Percentiles rank a stretch among this genome's conserved stretches.
phyloP scores from a whole-genome alignment of 2,797 vertebrate genomes.

The Odontamblyopus rebecca region DNA sequence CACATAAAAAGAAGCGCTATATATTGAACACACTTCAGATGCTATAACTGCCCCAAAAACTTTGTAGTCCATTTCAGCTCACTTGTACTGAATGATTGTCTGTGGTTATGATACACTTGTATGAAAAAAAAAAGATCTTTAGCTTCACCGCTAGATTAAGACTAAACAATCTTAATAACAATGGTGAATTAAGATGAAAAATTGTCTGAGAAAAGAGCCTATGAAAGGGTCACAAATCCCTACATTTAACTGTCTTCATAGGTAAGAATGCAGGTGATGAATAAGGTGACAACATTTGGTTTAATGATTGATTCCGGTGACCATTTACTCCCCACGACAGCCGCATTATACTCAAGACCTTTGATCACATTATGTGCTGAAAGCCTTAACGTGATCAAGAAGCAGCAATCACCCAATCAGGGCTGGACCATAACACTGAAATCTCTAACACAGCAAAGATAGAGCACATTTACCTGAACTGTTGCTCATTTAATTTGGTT shows the following conservation, averaged over 20 bases:
- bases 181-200: too few relatives aligned
- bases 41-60: too few relatives aligned
- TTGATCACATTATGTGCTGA: slow-evolving; percentile 37
- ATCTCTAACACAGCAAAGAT: not conserved
- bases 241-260: not conserved
- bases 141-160: not conserved
- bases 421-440: slow-evolving; percentile 20
- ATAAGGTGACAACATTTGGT: slow-evolving; percentile 23
- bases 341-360: slow-evolving; percentile 41
- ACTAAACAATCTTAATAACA: not conserved
- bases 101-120: not conserved
- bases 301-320: slow-evolving; percentile 46
- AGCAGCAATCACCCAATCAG: slow-evolving; percentile 15
- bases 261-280: not conserved
- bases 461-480: not conserved
- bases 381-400: slow-evolving; percentile 14
- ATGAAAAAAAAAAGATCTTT: too few relatives aligned
- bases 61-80: too few relatives aligned
- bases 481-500: not conserved
- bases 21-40: not conserved
- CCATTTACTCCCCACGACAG: not conserved
- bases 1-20: not conserved
- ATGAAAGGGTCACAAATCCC: not conserved
- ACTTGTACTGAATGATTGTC: too few relatives aligned
- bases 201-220: not conserved